These are phyloP conservation scores for Zaprionus bogoriensis DNA, from an alignment of 2,888 invertebrate genomes.

Conservation along the genomic window DNA sequence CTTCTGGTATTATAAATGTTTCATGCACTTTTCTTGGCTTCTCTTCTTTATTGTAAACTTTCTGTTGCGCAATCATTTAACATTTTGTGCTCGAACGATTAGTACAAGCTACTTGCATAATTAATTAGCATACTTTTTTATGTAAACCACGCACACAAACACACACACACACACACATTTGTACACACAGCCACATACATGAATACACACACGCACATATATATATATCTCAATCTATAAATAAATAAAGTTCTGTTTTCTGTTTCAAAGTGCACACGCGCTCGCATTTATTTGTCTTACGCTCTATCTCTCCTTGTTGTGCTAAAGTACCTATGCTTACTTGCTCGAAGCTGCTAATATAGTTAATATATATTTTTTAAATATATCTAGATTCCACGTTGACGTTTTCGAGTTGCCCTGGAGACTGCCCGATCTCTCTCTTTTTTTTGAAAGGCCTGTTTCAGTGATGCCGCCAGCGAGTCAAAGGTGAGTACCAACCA, in stretches of 20 bases:
- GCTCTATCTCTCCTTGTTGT: not conserved
- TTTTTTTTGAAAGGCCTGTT: slow-evolving; percentile 11
- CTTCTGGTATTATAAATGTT: slow-evolving; percentile 45
- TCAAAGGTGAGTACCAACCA: not conserved
- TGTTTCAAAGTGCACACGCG: slow-evolving; percentile 71
- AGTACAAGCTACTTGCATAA: slow-evolving; percentile 17
- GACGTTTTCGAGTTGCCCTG: slow-evolving; percentile 43
- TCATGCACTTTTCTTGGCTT: slow-evolving; percentile 20
- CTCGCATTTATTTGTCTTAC: slow-evolving; percentile 17
- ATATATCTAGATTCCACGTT: slow-evolving; percentile 41
- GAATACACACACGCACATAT: slow-evolving; percentile 25
- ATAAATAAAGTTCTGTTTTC: slow-evolving; percentile 80
- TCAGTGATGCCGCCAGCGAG: not conserved
- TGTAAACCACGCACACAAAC: slow-evolving; percentile 42
- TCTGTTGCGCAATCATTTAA: slow-evolving; percentile 49
- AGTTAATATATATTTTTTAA: not conserved
- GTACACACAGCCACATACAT: slow-evolving; percentile 11
- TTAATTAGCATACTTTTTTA: slow-evolving; percentile 46
- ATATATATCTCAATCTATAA: slow-evolving; percentile 29
- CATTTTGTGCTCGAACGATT: slow-evolving; percentile 44
- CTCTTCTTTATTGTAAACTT: slow-evolving; percentile 33
- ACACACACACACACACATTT: slow-evolving; percentile 17
- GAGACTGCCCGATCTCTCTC: slow-evolving; percentile 18
- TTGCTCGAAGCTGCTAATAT: not conserved
- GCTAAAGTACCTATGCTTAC: not conserved